phyloP scores from a whole-genome alignment of 2,888 invertebrate genomes.

The Mythimna vitellina region DNA sequence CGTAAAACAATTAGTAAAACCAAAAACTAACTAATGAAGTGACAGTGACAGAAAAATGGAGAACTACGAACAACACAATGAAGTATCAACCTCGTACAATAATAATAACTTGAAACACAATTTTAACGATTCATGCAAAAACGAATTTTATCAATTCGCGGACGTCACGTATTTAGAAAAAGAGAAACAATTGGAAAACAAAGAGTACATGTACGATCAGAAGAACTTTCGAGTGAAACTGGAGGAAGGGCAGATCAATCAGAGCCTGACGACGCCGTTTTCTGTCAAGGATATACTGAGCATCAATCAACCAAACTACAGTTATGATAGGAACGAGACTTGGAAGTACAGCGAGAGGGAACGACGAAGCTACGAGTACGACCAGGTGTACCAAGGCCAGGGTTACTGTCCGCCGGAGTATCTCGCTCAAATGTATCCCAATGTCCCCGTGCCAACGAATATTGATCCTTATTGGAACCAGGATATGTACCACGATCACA shows the following conservation, averaged over 20 bases:
- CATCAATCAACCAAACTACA: conserved; percentile 78
- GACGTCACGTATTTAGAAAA: conserved; percentile 71
- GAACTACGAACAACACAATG: conserved; percentile 83
- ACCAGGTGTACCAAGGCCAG: conserved; percentile 76
- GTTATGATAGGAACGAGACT: conserved; percentile 79
- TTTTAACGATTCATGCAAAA: conserved; percentile 77
- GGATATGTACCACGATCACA: conserved; percentile 80
- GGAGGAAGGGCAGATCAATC: conserved; percentile 72
- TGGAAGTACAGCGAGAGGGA: conserved; percentile 82
- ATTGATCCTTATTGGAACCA: conserved; percentile 82
- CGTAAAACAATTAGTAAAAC: conserved; percentile 73
- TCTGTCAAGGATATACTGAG: conserved; percentile 86
- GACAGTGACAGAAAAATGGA: conserved; percentile 77
- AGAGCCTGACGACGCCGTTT: conserved; percentile 82
- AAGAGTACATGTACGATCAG: conserved; percentile 69
- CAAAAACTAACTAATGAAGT: conserved; percentile 74
- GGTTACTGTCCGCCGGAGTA: conserved; percentile 80
- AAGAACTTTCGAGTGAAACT: conserved; percentile 76
- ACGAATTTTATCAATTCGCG: conserved; percentile 75
- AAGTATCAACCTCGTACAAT: conserved; percentile 82
- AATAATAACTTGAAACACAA: conserved; percentile 80
- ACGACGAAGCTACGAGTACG: conserved; percentile 76
- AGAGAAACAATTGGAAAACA: conserved; percentile 67
- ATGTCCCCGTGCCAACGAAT: conserved; percentile 78
- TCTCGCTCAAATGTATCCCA: conserved; percentile 78